phyloP scores from a whole-genome alignment of 1,140 invertebrate genomes.

The Nylanderia fulva region DNA sequence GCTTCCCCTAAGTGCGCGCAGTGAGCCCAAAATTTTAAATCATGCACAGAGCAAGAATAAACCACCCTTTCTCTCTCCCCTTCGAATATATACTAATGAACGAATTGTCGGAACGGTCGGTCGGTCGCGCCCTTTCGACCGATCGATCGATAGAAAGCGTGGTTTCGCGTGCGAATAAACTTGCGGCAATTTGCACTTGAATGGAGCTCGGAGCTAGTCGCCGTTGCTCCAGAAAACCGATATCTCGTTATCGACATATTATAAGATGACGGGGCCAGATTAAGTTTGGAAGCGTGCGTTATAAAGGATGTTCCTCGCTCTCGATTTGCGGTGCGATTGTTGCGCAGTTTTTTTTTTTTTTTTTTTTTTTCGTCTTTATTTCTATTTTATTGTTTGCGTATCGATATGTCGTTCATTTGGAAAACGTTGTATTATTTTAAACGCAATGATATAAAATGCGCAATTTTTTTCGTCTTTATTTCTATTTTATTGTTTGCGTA shows the following conservation, averaged over 20 bases:
- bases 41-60: background rate
- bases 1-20: background rate
- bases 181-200: conserved; percentile 30
- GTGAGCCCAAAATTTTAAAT: conserved; percentile 23
- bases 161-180: conserved; percentile 33
- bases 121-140: conserved; percentile 17
- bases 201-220: conserved; percentile 15
- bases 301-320: too few relatives aligned
- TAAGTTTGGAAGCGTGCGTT: background rate
- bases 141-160: conserved; percentile 14
- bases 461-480: background rate
- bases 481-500: background rate
- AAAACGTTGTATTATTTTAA: too few relatives aligned
- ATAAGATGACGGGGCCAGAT: conserved; percentile 28
- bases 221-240: conserved; percentile 29
- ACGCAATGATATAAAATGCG: too few relatives aligned
- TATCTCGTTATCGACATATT: conserved; percentile 43
- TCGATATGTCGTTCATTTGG: background rate
- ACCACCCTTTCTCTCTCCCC: background rate
- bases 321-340: too few relatives aligned
- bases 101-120: conserved; percentile 16
- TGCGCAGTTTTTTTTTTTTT: background rate
- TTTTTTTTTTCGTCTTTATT: too few relatives aligned
- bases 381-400: background rate
- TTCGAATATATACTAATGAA: conserved; percentile 27